Base-by-base conservation (phyloP, 1,140 invertebrate species). In the Saccostrea echinata region DNA sequence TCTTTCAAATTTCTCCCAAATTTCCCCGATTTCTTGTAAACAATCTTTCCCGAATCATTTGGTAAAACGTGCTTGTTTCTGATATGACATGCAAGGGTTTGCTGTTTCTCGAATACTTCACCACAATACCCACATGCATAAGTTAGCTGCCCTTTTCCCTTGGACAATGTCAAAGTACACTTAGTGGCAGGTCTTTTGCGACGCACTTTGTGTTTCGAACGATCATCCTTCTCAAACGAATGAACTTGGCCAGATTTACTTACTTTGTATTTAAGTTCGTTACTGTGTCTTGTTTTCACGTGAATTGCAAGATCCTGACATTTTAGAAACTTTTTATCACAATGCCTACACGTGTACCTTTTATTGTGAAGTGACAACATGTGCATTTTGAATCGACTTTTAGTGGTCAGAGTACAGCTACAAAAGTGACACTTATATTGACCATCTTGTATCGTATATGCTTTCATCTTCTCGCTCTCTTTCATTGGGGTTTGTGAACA, bases 291-390 rank as follows among this genome's bases (percentile, higher is more conserved):
- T 43, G 16, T 80, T 86, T 68, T 51, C 16, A 68, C 68, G 52
- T 86, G 85, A 27, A 68, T 76, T 8, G 85, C 85, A 35, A 86
- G 24, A 43, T 71, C 85, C n/a, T 86, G 86, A 61, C 71, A 82
- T 80, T 80, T 55, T 30, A 57, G 30, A 64, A 86, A 86, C 1
- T 61, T 55, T 80, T 82, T 80, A 43, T 43, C 86, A 64, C 86
- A 86, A 33, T 86, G 33, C 27, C 80, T 80, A 83, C 86, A 86
- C n/a, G 27, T 86, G 80, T 86, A 86, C n/a, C 57, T 57, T 51
- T 86, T 86, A 24, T 81, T 30, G 21, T 86, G 86, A 6, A 30
- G 24, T 64, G 30, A 30, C 27, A 57, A n/a, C 24, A 81, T 57
- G 30, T 86, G 86, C 16, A 24, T 8, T 82, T 61, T 83, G n/a